phyloP scores from a whole-genome alignment of 2,797 vertebrate species.

The Limnodromus scolopaceus region DNA sequence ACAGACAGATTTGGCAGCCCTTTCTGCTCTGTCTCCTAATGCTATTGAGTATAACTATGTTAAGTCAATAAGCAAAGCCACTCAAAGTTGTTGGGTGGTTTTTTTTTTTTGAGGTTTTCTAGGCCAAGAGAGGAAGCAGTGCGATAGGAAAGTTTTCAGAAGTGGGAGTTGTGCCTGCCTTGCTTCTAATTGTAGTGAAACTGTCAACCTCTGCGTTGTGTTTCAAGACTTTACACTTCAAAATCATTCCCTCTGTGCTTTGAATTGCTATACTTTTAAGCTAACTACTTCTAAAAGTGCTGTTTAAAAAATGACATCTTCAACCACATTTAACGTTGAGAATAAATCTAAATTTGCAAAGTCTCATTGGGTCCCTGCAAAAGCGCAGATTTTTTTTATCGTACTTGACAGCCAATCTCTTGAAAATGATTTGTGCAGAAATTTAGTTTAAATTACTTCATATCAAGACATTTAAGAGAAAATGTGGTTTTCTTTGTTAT shows the following conservation, averaged over 20 bases:
- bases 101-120: conserved; percentile 34
- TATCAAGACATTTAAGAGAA: conserved; percentile 66
- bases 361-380: conserved; percentile 67
- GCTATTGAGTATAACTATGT: conserved; percentile 10
- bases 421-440: conserved; percentile 72
- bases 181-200: conserved; percentile 72
- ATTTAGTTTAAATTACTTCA: conserved; percentile 76
- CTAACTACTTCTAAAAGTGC: conserved; percentile 79
- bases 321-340: conserved; percentile 71
- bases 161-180: conserved; percentile 64
- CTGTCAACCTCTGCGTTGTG: conserved; percentile 70
- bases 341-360: conserved; percentile 74
- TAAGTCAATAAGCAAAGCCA: conserved; percentile 37
- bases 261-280: conserved; percentile 79
- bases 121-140: conserved; percentile 46
- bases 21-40: conserved; percentile 16
- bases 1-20: conserved; percentile 30
- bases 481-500: conserved; percentile 60
- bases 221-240: conserved; percentile 77
- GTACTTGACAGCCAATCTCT: conserved; percentile 75
- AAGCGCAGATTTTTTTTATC: conserved; percentile 27
- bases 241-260: conserved; percentile 72
- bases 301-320: conserved; percentile 79
- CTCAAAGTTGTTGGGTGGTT: background rate
- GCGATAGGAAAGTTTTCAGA: conserved; percentile 60